Conservation (phyloP, 1,140 invertebrate genomes). For the Aphidius gifuensis region DNA sequence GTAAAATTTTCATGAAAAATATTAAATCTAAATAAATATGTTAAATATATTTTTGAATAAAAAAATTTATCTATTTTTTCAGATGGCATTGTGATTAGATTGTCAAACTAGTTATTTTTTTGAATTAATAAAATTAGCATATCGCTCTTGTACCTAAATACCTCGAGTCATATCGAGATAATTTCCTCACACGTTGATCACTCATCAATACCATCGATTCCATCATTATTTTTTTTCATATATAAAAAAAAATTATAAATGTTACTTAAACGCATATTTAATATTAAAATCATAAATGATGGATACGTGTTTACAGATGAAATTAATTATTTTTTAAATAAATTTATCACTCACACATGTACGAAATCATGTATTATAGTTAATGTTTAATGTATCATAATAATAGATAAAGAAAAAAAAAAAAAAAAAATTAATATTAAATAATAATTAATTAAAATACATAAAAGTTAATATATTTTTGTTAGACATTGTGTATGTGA, state of each 20-base stretch:
- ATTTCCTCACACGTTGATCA: constrained; percentile 17
- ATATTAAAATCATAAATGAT: background rate
- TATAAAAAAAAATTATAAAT: constrained; percentile 13
- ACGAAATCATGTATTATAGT: constrained; percentile 42
- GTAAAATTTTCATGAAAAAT: too few relatives aligned
- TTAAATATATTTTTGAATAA: background rate
- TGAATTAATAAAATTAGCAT: constrained; percentile 27
- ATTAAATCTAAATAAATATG: background rate
- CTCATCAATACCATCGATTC: constrained; percentile 16
- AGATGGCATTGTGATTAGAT: constrained; percentile 35
- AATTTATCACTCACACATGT: constrained; percentile 25
- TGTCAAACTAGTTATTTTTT: constrained; percentile 23
- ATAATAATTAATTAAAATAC: constrained; percentile 26
- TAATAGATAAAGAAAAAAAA: too few relatives aligned
- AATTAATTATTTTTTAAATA: background rate
- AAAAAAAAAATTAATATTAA: background rate
- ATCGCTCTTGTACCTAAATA: constrained; percentile 32
- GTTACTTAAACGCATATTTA: too few relatives aligned
- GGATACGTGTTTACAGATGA: background rate
- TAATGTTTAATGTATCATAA: constrained; percentile 40
- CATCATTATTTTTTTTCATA: constrained; percentile 7
- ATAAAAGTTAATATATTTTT: constrained; percentile 53
- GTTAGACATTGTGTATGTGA: constrained; percentile 17
- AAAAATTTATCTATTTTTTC: constrained; percentile 23
- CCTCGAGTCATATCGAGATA: constrained; percentile 29